phyloP scores from a whole-genome alignment of 2,113 vertebrate species.

The Peromyscus maniculatus region DNA sequence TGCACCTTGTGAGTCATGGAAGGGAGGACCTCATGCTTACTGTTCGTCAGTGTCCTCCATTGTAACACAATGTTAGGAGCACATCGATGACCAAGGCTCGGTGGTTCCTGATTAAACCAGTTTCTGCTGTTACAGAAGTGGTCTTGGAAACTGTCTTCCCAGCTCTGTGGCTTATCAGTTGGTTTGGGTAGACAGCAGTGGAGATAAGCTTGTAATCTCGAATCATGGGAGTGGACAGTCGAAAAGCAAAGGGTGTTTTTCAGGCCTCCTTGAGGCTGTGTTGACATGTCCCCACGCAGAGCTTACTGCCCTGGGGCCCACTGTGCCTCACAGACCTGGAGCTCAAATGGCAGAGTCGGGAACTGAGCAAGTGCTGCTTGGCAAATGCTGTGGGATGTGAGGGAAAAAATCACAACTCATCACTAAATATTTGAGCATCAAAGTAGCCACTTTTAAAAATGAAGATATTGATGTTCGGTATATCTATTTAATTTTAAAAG shows the following conservation, averaged over 20 bases:
- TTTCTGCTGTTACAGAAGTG: neutral
- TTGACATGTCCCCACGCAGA: neutral
- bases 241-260: neutral
- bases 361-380: constrained; percentile 9
- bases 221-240: neutral
- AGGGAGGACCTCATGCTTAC: constrained; percentile 11
- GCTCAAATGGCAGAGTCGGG: neutral
- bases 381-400: neutral
- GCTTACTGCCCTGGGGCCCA: neutral
- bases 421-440: constrained; percentile 24
- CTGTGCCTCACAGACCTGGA: neutral
- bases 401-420: neutral
- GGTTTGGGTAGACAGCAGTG: neutral
- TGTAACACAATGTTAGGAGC: neutral
- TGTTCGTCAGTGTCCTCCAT: neutral
- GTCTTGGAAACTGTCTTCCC: constrained; percentile 26
- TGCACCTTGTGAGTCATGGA: constrained; percentile 37
- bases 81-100: neutral
- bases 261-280: neutral
- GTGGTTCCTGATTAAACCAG: neutral
- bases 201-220: neutral
- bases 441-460: constrained; percentile 30
- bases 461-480: constrained; percentile 24
- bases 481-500: neutral
- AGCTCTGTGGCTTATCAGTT: neutral